Base-by-base conservation (phyloP, 2,113 vertebrate species). In the Hippocampus mohnikei region DNA sequence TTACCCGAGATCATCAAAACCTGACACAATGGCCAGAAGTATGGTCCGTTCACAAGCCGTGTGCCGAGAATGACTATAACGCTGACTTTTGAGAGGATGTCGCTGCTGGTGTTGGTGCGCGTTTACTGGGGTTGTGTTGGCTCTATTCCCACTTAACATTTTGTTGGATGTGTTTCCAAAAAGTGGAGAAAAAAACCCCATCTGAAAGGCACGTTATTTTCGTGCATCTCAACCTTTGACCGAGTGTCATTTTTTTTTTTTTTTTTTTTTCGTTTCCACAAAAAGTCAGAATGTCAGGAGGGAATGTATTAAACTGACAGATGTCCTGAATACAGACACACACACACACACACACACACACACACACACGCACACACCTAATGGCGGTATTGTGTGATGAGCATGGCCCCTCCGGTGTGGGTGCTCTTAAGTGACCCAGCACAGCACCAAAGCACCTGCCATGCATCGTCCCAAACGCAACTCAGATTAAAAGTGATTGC, bases 401-500 rank as follows among this genome's bases (percentile, higher is more conserved):
- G 81, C 81, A 76, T 65, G 74, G 58, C 72, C 72, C 80, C 79
- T 75, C 84, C 29, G 60, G 84, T 85, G 82, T 79, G 82, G 85
- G 84, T 85, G 85, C 85, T 78, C 81, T 76, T 75, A 72, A 81
- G 82, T 77, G 75, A 88, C 88, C 87, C 85, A 85, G 85, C 82
- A 78, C 79, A 80, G 71, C 18, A 75, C 80, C 69, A 69, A 80
- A 89, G 82, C 83, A 83, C 89, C 87, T 89, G 89, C 82, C 85
- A 82, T 84, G 84, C 81, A 84, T 88, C 86, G 80, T 79, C 80
- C 60, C 33, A 72, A 76, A 80, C 71, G 41, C 63, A 83, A 72
- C 80, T 83, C 85, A 90, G 90, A 92, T 92, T 90, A 90, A 88
- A 92, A 93, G 90, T 89, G 84, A 89, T 89, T 89, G 90, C 85